A percentile compares a stretch with the other conserved stretches of the same genome.
These are phyloP conservation scores for Clistopyga incitator DNA, from an alignment of 2,888 invertebrate species.

Conservation along the genomic window DNA sequence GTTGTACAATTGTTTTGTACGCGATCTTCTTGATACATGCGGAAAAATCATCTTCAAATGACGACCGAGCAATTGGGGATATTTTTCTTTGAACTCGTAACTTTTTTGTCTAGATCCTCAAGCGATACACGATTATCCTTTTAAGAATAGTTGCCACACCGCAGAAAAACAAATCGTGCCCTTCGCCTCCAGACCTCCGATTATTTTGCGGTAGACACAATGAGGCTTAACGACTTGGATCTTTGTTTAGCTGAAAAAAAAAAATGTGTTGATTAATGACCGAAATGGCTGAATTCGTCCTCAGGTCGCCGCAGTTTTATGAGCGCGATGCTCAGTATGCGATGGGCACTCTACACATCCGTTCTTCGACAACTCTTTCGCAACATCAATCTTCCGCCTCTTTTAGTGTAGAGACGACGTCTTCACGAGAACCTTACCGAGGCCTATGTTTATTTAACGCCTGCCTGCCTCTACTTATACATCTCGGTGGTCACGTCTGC, in stretches of 20 bases:
- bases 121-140: too few relatives aligned
- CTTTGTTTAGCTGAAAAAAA: neutral
- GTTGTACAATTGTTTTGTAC: too few relatives aligned
- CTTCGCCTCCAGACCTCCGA: too few relatives aligned
- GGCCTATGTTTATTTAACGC: conserved; percentile 28
- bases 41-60: too few relatives aligned
- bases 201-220: neutral
- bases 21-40: too few relatives aligned
- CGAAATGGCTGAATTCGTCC: neutral
- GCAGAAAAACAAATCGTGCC: neutral
- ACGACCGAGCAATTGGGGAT: too few relatives aligned
- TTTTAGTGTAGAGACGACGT: neutral
- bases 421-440: neutral
- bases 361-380: conserved; percentile 14
- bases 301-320: neutral
- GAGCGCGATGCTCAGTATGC: conserved; percentile 12
- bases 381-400: conserved; percentile 24
- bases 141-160: too few relatives aligned
- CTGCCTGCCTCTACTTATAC: conserved; percentile 18
- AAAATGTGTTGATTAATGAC: neutral
- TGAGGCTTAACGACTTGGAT: neutral
- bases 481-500: conserved; percentile 22
- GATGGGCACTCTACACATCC: conserved; percentile 1
- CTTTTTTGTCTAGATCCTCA: too few relatives aligned
- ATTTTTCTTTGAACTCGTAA: too few relatives aligned